phyloP scores from a whole-genome alignment of 2,888 invertebrate species.

The Volucella zonaria region DNA sequence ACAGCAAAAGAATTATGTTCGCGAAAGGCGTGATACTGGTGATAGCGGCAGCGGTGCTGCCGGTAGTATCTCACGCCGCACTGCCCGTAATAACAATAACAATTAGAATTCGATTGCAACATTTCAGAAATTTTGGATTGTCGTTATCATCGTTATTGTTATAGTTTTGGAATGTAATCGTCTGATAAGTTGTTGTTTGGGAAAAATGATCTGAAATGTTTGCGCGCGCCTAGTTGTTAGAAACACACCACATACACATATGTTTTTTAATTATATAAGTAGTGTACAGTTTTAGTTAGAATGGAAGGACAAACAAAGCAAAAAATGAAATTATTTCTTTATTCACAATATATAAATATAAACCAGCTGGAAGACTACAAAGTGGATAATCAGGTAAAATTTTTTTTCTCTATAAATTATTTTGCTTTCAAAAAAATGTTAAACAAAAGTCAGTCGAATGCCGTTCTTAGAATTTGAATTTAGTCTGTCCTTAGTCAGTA shows the following conservation, averaged over 20 bases:
- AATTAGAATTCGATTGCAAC: slow-evolving; percentile 72
- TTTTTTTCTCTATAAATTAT: slow-evolving; percentile 39
- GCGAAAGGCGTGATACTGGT: slow-evolving; percentile 78
- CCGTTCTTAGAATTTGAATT: too few species aligned
- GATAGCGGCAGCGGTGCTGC: slow-evolving; percentile 77
- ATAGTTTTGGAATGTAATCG: slow-evolving; percentile 69
- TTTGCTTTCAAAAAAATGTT: slow-evolving; percentile 44
- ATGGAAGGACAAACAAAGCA: slow-evolving; percentile 8
- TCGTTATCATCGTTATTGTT: slow-evolving; percentile 69
- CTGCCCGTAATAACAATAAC: slow-evolving; percentile 78
- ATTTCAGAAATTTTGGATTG: slow-evolving; percentile 72
- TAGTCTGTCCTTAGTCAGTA: too few species aligned
- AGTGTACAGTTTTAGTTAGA: slow-evolving; percentile 55
- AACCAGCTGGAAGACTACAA: slow-evolving; percentile 49
- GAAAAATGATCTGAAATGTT: slow-evolving; percentile 72
- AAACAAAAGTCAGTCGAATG: not conserved
- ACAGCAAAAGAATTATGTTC: slow-evolving; percentile 73
- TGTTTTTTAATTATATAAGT: slow-evolving; percentile 53
- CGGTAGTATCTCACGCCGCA: slow-evolving; percentile 78
- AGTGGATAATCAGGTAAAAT: slow-evolving; percentile 62
- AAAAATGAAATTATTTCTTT: slow-evolving; percentile 44
- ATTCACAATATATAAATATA: slow-evolving; percentile 39
- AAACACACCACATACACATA: slow-evolving; percentile 22
- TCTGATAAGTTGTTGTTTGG: slow-evolving; percentile 69
- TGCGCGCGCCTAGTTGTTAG: slow-evolving; percentile 66